phyloP scores from a whole-genome alignment of 2,113 vertebrate species.

The Alectura lathami region DNA sequence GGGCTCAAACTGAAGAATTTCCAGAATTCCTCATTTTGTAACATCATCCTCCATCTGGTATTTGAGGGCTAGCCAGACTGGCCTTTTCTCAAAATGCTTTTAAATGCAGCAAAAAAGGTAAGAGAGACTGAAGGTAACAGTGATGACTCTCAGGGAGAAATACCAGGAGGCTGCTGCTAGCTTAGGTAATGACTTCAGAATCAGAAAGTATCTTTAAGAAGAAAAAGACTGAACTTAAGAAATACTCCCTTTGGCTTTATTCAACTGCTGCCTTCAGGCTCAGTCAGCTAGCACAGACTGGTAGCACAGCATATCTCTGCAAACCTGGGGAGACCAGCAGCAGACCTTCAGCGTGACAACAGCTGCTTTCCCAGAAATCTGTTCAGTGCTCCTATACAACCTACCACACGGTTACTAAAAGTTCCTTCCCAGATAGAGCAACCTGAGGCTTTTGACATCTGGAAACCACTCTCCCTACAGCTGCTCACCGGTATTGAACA shows the following conservation, averaged over 20 bases:
- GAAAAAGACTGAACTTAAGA: neutral
- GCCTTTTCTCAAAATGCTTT: neutral
- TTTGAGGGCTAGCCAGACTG: neutral
- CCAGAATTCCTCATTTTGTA: neutral
- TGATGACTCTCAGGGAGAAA: neutral
- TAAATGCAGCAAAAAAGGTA: neutral
- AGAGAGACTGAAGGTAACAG: neutral
- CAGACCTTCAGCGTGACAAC: neutral
- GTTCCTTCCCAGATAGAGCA: neutral
- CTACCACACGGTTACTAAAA: neutral
- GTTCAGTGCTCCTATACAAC: fast-evolving
- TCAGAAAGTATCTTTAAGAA: neutral
- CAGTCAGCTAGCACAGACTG: neutral
- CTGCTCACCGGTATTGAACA: neutral
- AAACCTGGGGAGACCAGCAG: neutral
- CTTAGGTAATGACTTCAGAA: neutral
- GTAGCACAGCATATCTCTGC: neutral
- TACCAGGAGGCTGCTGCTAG: neutral
- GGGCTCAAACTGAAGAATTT: neutral
- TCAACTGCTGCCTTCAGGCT: neutral
- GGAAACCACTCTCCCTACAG: neutral
- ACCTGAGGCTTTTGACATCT: neutral
- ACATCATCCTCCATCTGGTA: neutral
- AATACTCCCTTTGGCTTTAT: neutral
- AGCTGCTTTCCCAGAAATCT: neutral